Base-by-base conservation (phyloP, 2,113 vertebrate species). In the Catharus fuscescens region DNA sequence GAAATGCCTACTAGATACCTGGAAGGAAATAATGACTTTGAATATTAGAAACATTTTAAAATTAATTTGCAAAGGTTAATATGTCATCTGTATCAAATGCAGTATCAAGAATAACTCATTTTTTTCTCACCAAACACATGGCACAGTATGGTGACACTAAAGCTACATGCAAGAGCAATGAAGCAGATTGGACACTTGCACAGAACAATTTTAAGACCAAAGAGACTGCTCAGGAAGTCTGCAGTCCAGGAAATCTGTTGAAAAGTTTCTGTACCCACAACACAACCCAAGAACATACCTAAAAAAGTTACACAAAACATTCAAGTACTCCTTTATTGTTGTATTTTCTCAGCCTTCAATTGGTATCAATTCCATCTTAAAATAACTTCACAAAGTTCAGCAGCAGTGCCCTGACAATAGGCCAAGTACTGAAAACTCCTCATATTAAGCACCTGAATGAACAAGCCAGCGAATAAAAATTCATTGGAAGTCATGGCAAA, bases 401-500 rank as follows among this genome's bases (percentile, higher is more conserved):
- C 73, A 88, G 61, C 86, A 90, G n/a, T n/a, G 56, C 34, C 47
- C 86, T 95, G 76, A 91, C 80, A 92, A 91, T 18, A 80, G 66
- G 83, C 69, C 86, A 97, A 86, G 60, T 36, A 42, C 76, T 73
- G 23, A 81, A 78, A 95, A 78, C 6, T 61, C 45, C 86, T 60
- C 82, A 47, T 36, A 48, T 78, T 74, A 88, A 91, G 77, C 88
- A 94, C 89, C 94, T 95, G 86, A 91, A 93, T 53, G 70, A 96
- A 92, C 47, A 91, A 93, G 48, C 44, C 86, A 86, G 83, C 0
- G 1, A 84, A 85, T 89, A 88, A 92, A 96, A 93, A 50, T 79
- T 70, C 66, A 95, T 85, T 94, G 77, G 34, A 93, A 94, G 64
- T 84, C 85, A 92, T 56, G 72, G 65, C 53, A 93, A 95, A 97